These are phyloP conservation scores for Aurelia sp. DNA, from an alignment of 30 jellyfish, hydroid and myxozoan species.

Conservation along the genomic window DNA sequence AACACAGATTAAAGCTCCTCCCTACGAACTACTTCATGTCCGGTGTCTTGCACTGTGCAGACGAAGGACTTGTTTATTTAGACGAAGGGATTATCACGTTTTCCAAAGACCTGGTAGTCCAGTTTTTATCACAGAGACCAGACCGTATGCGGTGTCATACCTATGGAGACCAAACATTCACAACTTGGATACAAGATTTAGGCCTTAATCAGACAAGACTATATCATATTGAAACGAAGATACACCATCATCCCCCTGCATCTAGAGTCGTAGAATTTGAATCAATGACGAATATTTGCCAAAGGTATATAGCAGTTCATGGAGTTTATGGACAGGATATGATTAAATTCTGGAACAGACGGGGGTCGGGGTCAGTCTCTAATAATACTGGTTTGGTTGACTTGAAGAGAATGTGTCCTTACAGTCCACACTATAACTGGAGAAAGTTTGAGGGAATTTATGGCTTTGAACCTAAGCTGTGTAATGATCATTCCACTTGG, in stretches of 20 bases:
- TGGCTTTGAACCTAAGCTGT: conserved; percentile 34
- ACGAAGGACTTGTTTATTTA: conserved; percentile 47
- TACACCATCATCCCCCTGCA: conserved; percentile 87
- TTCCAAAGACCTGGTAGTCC: conserved; percentile 45
- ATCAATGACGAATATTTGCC: conserved; percentile 30
- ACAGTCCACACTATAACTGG: conserved; percentile 22
- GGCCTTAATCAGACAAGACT: conserved; percentile 11
- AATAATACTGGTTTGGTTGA: conserved; percentile 6
- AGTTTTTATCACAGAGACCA: conserved; percentile 66
- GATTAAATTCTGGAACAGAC: conserved; percentile 65
- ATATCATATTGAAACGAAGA: conserved; percentile 36
- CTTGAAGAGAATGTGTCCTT: conserved; percentile 4
- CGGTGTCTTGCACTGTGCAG: conserved; percentile 71
- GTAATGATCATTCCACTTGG: conserved; percentile 23
- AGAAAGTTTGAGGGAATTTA: conserved; percentile 28
- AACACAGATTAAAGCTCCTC: conserved; percentile 5
- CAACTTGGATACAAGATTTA: conserved; percentile 55
- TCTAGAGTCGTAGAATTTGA: conserved; percentile 27
- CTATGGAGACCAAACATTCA: conserved; percentile 72
- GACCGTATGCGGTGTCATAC: conserved; percentile 62
- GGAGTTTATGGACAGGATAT: conserved; percentile 68
- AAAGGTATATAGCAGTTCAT: conserved; percentile 69
- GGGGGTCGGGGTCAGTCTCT: conserved; percentile 31
- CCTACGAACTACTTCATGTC: conserved; percentile 42
- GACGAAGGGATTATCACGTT: conserved; percentile 75